phyloP scores from a whole-genome alignment of 2,797 vertebrate species.

The Allobates femoralis region DNA sequence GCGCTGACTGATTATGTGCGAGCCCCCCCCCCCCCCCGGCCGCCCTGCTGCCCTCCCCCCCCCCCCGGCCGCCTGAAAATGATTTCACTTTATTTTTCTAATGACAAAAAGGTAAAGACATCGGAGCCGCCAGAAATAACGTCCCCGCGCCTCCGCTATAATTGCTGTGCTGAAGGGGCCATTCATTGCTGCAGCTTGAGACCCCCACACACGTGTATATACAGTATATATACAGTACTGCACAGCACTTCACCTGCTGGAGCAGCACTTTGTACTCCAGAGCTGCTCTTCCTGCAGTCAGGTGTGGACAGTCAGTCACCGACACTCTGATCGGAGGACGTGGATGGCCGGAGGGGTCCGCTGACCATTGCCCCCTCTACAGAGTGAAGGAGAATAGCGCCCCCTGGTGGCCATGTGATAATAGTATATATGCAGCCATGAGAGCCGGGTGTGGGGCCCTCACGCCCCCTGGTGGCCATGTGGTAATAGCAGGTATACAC shows the following conservation, averaged over 20 bases:
- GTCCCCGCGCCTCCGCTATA: not conserved
- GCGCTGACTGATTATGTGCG: constrained; percentile 73
- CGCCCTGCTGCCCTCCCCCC: no score
- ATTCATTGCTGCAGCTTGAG: not conserved
- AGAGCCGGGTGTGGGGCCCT: no score
- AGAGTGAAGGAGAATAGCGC: not conserved
- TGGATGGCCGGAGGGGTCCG: not conserved
- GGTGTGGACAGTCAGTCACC: not conserved
- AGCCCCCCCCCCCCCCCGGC: no score
- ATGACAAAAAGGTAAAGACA: constrained; percentile 63
- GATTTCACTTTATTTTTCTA: constrained; percentile 67
- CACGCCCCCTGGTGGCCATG: no score
- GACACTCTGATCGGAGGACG: not conserved
- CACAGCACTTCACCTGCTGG: not conserved
- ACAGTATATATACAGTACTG: no score
- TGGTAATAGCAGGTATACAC: no score
- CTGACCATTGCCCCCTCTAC: not conserved
- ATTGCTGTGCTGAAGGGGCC: not conserved
- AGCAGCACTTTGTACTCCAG: not conserved
- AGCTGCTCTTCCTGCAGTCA: not conserved
- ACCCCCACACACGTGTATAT: not conserved
- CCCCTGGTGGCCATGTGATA: not conserved
- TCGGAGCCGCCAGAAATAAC: constrained; percentile 17
- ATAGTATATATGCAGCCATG: no score
- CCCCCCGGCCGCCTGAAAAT: constrained; percentile 67